Evolutionary conservation across 2,888 invertebrate species (phyloP), one percentile per base, ranked within the genome.

Genomic region (Stegana nigrithorax): DNA sequence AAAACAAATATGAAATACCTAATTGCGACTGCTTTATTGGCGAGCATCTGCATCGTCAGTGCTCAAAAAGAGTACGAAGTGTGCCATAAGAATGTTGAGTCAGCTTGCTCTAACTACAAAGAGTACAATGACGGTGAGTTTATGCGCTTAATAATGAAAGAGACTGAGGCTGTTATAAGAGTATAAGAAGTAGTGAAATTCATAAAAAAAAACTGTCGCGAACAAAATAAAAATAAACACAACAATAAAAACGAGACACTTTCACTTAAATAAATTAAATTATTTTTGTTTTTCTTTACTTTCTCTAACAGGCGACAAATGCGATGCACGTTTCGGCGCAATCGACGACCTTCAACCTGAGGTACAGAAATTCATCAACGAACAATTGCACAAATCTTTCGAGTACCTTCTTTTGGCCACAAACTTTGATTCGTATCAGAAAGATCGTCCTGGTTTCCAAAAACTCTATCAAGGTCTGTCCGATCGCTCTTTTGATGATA

Each of bases 381-480:
- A 89, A 1, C 91, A 93, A 71, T 86, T 94, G 27, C 88, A 89
- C 59, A 87, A 90, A n/a, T 94, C 93, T 0, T 93, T 90, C 76
- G 91, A 93, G 66, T 93, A 91, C 73, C 87, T 94, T 8, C 85
- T 93, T 1, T 88, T 93, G 82, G 89, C 93, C 0, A 89, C 93
- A 0, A 90, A 92, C 83, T 94, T 91, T 84, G 91, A 91, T 74
- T 92, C 92, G 76, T 93, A 91, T 82, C 89, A 91, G 80, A 90
- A 90, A 26, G 91, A 93, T 85, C 88, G 94, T 27, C 89, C 87
- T 21, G 94, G 94, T 3, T 93, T 95, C 85, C 89, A 90, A 73
- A 91, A 91, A 78, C 84, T 93, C 8, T 93, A 92, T 87, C 89
- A 89, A 72, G 89, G 89, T 63, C 84, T 93, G 8, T 92, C 94